Conservation (phyloP, 2,888 invertebrate genomes). For the Folsomia manolachei region DNA sequence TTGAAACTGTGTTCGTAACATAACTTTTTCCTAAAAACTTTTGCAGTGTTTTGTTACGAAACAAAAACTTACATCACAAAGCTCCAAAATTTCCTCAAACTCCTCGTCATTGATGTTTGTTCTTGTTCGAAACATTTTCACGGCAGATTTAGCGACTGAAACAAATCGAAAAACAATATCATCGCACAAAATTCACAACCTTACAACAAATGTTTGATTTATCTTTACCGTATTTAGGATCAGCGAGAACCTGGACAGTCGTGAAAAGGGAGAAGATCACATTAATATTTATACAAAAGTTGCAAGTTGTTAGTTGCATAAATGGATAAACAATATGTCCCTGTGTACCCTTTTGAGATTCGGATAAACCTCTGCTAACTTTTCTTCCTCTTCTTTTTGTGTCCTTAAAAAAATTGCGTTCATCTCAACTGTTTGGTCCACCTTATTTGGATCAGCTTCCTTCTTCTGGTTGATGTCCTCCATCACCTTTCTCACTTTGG, state of each 20-base stretch:
- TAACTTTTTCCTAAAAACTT: too few relatives aligned
- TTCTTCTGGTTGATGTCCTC: neutral
- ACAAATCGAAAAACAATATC: neutral
- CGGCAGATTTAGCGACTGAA: constrained; percentile 20
- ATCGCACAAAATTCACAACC: constrained; percentile 2
- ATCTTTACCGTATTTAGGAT: constrained; percentile 13
- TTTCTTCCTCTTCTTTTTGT: constrained; percentile 13
- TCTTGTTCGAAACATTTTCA: constrained; percentile 27
- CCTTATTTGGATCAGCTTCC: neutral
- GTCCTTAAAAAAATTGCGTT: constrained; percentile 12
- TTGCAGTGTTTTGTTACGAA: too few relatives aligned
- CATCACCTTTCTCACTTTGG: neutral
- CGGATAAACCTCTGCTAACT: constrained; percentile 13
- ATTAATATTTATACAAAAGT: too few relatives aligned
- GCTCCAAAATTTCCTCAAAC: constrained; percentile 41
- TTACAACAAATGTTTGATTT: neutral
- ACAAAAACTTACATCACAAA: constrained; percentile 44
- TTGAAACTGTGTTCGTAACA: too few relatives aligned
- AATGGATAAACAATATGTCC: neutral
- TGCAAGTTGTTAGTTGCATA: too few relatives aligned
- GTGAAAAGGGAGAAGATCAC: too few relatives aligned
- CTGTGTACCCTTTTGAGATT: constrained; percentile 17
- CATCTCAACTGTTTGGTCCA: neutral
- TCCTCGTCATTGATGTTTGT: constrained; percentile 40
- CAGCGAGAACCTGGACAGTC: too few relatives aligned